Evolutionary conservation across 1,140 invertebrate genomes (phyloP).

Genomic region (Scylla paramamosain): DNA sequence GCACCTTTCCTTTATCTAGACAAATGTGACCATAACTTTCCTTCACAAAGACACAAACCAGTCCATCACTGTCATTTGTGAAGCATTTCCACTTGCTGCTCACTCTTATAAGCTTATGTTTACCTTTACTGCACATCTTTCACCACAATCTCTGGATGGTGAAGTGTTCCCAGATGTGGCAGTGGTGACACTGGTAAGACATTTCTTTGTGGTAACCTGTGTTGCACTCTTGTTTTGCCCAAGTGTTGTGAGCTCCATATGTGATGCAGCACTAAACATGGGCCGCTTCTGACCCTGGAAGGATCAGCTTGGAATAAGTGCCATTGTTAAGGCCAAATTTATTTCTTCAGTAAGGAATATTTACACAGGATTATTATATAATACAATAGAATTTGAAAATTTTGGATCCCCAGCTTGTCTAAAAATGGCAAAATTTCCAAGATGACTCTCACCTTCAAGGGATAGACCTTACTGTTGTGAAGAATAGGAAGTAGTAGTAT

Average conservation of each 20-base stretch:
- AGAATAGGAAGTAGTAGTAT: background rate
- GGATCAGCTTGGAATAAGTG: background rate
- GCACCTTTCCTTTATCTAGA: background rate
- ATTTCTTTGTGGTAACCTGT: slow-evolving; percentile 63
- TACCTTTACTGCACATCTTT: background rate
- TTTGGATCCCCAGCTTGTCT: background rate
- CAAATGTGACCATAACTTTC: background rate
- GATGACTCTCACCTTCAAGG: background rate
- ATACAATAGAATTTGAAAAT: background rate
- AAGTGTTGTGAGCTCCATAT: slow-evolving; percentile 65
- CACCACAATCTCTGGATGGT: background rate
- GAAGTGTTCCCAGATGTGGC: slow-evolving; percentile 50
- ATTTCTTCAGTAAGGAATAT: background rate
- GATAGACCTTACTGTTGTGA: background rate
- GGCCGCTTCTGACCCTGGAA: background rate
- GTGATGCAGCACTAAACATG: slow-evolving; percentile 24
- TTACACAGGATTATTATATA: background rate
- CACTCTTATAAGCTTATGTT: background rate
- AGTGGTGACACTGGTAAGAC: slow-evolving; percentile 53
- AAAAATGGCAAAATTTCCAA: slow-evolving; percentile 30
- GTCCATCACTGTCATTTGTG: background rate
- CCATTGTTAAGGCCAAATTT: slow-evolving; percentile 2
- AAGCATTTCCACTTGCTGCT: background rate
- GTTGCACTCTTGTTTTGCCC: slow-evolving; percentile 72
- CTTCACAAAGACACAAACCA: background rate